These are phyloP conservation scores for Hemiscyllium ocellatum DNA, from an alignment of 2,113 vertebrate species.

Conservation along the genomic window DNA sequence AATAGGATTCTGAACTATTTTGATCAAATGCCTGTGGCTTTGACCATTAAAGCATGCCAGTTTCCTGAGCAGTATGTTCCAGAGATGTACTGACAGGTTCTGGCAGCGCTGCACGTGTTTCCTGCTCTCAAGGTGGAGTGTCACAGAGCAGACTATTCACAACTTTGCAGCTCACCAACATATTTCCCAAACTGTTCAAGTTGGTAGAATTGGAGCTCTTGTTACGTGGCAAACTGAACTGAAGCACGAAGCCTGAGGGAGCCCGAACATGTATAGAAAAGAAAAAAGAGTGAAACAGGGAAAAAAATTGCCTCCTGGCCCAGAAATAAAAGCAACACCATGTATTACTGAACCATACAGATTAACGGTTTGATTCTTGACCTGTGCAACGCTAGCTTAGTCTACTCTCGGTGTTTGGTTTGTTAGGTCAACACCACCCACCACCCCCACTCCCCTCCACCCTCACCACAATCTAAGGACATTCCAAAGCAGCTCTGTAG, in stretches of 20 bases:
- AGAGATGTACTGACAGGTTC: neutral
- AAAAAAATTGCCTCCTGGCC: neutral
- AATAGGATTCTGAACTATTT: neutral
- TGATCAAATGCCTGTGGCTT: neutral
- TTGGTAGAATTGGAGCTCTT: neutral
- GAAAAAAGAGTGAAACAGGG: neutral
- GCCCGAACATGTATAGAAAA: neutral
- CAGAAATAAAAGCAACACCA: neutral
- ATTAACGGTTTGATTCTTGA: neutral
- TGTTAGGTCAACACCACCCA: neutral
- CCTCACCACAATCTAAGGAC: neutral
- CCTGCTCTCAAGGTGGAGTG: neutral
- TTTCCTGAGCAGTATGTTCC: neutral
- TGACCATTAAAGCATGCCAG: neutral
- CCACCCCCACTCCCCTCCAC: too few species aligned
- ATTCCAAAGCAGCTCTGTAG: neutral
- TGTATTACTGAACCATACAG: neutral
- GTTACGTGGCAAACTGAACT: neutral
- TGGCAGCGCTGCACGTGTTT: neutral
- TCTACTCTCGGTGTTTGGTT: neutral
- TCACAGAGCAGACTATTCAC: conserved; percentile 2
- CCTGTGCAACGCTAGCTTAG: neutral
- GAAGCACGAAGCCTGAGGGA: neutral
- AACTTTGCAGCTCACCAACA: neutral
- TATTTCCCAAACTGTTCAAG: neutral